A percentile compares a stretch with the other conserved stretches of the same genome.
Conservation (phyloP, 2,888 invertebrate genomes). For the Xestia c-nigrum region DNA sequence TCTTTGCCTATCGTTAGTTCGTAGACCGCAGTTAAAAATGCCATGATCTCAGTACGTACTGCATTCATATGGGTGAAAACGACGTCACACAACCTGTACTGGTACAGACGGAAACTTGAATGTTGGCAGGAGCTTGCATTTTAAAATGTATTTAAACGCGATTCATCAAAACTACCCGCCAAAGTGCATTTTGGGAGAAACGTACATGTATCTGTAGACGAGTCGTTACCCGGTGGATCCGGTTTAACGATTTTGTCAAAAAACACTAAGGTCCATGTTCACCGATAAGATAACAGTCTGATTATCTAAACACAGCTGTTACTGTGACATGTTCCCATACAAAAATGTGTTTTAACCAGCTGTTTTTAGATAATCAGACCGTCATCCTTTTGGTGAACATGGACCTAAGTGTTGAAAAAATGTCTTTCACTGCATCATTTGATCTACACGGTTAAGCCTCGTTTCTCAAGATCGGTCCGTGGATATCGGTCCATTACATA, state of each 20-base stretch:
- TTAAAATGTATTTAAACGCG: neutral
- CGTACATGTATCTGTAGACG: neutral
- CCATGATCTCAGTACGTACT: neutral
- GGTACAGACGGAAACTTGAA: neutral
- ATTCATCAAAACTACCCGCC: neutral
- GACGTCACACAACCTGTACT: neutral
- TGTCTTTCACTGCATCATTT: neutral
- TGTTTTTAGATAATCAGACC: too few species aligned
- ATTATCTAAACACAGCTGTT: too few species aligned
- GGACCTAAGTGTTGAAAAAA: too few species aligned
- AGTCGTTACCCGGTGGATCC: neutral
- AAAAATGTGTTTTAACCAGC: too few species aligned
- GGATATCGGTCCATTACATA: neutral
- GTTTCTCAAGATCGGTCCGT: neutral
- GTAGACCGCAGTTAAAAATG: neutral
- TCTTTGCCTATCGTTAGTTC: slow-evolving; percentile 8
- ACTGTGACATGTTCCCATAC: too few species aligned
- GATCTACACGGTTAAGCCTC: too few species aligned
- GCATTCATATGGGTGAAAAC: too few species aligned
- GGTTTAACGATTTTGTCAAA: neutral
- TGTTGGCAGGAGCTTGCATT: neutral
- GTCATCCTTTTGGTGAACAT: too few species aligned
- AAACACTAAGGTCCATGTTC: too few species aligned
- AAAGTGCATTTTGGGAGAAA: neutral
- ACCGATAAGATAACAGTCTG: too few species aligned